Evolutionary conservation across 2,888 invertebrate species (phyloP).

Genomic region (Ligdia adustata): DNA sequence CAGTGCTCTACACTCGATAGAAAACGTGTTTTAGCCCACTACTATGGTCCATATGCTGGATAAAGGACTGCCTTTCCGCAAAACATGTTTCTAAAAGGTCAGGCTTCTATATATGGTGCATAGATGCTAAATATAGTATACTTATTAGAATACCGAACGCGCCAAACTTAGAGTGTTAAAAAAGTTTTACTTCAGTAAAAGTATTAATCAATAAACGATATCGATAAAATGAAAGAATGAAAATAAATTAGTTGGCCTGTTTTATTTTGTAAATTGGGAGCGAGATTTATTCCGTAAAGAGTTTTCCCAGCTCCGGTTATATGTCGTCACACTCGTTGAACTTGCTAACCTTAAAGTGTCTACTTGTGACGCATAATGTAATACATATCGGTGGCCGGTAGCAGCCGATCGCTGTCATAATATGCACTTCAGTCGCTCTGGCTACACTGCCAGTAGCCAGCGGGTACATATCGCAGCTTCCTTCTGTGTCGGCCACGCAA

Average conservation of each 20-base stretch:
- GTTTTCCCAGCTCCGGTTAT: conserved; percentile 29
- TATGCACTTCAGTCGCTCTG: conserved; percentile 59
- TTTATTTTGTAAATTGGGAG: no score
- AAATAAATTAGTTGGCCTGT: no score
- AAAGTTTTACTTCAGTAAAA: no score
- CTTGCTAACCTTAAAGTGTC: conserved; percentile 46
- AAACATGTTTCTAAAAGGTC: conserved; percentile 35
- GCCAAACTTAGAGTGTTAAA: no score
- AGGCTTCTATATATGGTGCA: conserved; percentile 24
- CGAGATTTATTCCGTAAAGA: conserved; percentile 17
- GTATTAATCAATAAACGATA: no score
- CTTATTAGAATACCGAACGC: conserved; percentile 14
- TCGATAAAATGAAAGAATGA: no score
- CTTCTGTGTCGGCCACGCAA: conserved; percentile 52
- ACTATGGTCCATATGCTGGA: conserved; percentile 24
- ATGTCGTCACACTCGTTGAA: conserved; percentile 36
- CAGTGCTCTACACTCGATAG: conserved; percentile 32
- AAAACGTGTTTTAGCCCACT: conserved; percentile 27
- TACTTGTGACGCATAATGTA: conserved; percentile 40
- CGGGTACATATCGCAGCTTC: conserved; percentile 50
- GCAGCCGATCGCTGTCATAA: conserved; percentile 51
- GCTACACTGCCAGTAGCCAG: conserved; percentile 27
- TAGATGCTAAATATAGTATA: conserved; percentile 9
- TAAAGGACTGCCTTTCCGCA: conserved; percentile 38
- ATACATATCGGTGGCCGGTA: conserved; percentile 35